A percentile compares a stretch with the other conserved stretches of the same genome.
These are phyloP conservation scores for Chondrilla cf. caribensis DNA, from an alignment of 37 sponge, comb jelly and placozoan species.

Conservation along the genomic window DNA sequence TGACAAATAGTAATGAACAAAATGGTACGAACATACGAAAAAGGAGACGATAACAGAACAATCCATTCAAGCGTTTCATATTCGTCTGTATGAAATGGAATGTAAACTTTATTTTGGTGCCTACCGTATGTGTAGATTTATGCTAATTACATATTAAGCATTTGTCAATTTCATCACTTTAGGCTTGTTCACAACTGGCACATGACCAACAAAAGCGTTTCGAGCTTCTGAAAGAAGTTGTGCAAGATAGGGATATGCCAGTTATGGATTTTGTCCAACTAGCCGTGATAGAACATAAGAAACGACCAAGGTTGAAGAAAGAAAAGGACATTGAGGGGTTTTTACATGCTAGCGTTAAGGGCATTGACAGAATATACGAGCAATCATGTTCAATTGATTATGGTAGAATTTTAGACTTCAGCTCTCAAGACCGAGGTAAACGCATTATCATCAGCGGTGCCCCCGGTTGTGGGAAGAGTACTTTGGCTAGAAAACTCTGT, in stretches of 20 bases:
- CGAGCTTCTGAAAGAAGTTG: background rate
- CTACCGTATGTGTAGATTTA: no score
- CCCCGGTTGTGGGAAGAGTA: conserved; percentile 16
- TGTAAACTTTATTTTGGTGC: no score
- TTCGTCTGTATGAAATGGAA: no score
- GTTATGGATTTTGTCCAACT: conserved; percentile 2
- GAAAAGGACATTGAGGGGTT: background rate
- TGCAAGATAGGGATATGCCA: background rate
- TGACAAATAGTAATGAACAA: no score
- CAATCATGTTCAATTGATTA: background rate
- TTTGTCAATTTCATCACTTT: no score
- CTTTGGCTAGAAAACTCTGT: background rate
- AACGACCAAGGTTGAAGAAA: background rate
- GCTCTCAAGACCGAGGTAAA: background rate
- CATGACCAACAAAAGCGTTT: no score
- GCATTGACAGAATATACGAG: background rate
- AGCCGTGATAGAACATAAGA: background rate
- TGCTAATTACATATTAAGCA: no score
- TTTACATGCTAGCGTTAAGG: background rate
- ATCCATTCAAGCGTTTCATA: no score
- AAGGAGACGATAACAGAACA: no score
- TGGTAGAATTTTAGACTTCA: background rate
- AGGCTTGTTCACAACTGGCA: no score
- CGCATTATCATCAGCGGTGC: conserved; percentile 7
- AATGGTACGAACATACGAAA: no score